Evolutionary conservation across 2,113 vertebrate genomes (phyloP).

Genomic region (Notechis scutatus): DNA sequence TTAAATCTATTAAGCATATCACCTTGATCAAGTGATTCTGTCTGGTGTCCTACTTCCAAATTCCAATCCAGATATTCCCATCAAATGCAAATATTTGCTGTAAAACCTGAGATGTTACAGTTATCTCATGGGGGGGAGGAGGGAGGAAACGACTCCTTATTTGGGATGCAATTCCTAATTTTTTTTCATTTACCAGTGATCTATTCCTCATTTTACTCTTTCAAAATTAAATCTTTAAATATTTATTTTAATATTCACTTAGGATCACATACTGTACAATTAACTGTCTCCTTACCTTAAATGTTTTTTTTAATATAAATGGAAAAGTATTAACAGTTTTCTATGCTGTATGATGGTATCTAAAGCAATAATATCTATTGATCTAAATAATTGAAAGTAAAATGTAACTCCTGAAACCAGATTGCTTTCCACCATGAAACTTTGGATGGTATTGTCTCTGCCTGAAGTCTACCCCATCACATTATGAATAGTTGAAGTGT

Average conservation of each 20-base stretch:
- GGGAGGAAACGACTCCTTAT: background rate
- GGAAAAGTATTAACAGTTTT: background rate
- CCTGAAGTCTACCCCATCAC: background rate
- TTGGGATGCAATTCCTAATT: background rate
- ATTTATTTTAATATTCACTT: background rate
- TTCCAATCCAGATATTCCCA: background rate
- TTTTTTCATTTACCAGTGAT: background rate
- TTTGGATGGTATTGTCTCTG: background rate
- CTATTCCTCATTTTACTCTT: background rate
- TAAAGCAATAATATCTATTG: background rate
- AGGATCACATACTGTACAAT: background rate
- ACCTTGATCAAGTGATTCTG: background rate
- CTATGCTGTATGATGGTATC: background rate
- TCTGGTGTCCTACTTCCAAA: background rate
- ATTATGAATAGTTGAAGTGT: background rate
- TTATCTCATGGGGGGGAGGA: background rate
- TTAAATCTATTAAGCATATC: background rate
- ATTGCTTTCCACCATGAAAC: background rate
- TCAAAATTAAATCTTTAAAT: background rate
- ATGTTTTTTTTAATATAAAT: too few species aligned
- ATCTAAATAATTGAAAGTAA: background rate
- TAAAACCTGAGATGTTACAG: background rate
- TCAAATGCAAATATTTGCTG: background rate
- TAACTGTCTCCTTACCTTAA: background rate
- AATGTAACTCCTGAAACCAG: background rate